Evolutionary conservation across 2,797 vertebrate species (phyloP).

Genomic region (Falco cherrug): DNA sequence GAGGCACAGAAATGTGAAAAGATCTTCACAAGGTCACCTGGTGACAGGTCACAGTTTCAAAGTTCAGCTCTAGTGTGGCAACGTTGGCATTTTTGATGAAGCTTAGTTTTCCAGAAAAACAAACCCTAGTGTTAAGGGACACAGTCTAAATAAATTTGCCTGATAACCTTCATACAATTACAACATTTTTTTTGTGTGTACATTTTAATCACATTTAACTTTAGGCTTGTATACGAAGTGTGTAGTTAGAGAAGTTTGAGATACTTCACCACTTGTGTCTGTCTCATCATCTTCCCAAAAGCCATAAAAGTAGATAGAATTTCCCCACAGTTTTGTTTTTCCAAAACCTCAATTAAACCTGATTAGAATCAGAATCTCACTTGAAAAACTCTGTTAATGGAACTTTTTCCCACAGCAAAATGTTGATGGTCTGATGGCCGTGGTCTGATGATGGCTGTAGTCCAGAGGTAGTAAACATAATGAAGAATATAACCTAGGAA

Average conservation of each 20-base stretch:
- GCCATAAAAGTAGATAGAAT: not conserved
- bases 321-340: not conserved
- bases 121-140: not conserved
- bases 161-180: not conserved
- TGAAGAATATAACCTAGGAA: not conserved
- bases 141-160: constrained; percentile 38
- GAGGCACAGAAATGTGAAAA: not conserved
- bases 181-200: constrained; percentile 6
- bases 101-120: not conserved
- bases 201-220: not conserved
- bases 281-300: not conserved
- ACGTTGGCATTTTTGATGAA: not conserved
- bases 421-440: not conserved
- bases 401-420: not conserved
- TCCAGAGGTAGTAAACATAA: not conserved
- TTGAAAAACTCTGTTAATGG: not conserved
- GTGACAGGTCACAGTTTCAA: constrained; percentile 6
- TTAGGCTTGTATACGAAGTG: not conserved
- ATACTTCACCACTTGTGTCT: not conserved
- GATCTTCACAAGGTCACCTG: not conserved
- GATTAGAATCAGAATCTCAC: not conserved
- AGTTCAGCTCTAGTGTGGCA: constrained; percentile 19
- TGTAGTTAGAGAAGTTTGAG: not conserved
- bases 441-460: not conserved
- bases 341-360: not conserved